Percentiles rank a stretch among this genome's conserved stretches.
Evolutionary conservation across 2,888 invertebrate genomes (phyloP).

Genomic region (Hypena proboscidalis): DNA sequence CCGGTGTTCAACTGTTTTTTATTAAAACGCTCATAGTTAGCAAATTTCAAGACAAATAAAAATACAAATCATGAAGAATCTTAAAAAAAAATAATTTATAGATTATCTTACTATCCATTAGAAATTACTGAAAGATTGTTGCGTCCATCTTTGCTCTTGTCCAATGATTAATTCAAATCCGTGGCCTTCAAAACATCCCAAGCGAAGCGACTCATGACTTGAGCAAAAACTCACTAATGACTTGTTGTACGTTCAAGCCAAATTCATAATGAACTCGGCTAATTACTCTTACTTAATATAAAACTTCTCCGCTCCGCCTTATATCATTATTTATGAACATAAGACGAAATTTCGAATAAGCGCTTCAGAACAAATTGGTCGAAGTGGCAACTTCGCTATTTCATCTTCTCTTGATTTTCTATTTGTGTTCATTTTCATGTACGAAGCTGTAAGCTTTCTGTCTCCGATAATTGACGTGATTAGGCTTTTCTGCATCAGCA

Average conservation of each 20-base stretch:
- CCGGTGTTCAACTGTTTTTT: too few species aligned
- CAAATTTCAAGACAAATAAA: too few species aligned
- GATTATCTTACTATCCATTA: too few species aligned
- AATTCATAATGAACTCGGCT: constrained; percentile 22
- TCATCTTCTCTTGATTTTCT: neutral
- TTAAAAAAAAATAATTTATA: too few species aligned
- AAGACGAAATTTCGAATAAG: constrained; percentile 7
- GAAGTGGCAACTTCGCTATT: constrained; percentile 6
- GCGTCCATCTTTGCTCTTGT: too few species aligned
- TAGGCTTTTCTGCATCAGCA: too few species aligned
- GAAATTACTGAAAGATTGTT: too few species aligned
- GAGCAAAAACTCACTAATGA: constrained; percentile 9
- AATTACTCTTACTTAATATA: constrained; percentile 25
- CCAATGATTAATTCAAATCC: neutral
- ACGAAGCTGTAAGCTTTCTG: neutral
- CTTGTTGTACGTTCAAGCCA: constrained; percentile 10
- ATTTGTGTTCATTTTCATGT: neutral
- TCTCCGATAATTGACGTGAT: neutral
- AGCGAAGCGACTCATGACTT: constrained; percentile 1
- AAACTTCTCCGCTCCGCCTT: constrained; percentile 19
- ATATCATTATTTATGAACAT: constrained; percentile 16
- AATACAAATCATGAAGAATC: too few species aligned
- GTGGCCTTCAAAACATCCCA: constrained; percentile 1
- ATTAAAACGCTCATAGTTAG: too few species aligned
- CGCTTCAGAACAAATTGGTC: constrained; percentile 9